phyloP scores from a whole-genome alignment of 2,113 vertebrate species.

The Gymnobelideus leadbeateri region DNA sequence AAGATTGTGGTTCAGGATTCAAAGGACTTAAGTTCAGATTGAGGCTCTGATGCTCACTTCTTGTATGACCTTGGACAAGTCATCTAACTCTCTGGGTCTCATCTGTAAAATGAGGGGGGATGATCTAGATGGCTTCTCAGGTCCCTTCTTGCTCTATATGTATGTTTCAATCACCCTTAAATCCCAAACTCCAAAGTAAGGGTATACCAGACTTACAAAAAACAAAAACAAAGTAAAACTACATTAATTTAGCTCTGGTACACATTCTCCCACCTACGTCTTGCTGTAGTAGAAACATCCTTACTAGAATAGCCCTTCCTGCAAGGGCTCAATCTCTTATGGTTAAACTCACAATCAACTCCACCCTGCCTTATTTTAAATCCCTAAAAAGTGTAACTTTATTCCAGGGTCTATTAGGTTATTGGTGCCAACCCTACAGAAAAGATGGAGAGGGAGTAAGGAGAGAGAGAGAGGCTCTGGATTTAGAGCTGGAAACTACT shows the following conservation, averaged over 20 bases:
- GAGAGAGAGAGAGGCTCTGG: background rate
- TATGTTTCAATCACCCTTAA: background rate
- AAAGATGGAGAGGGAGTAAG: background rate
- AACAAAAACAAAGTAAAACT: background rate
- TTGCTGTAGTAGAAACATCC: background rate
- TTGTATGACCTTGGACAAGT: background rate
- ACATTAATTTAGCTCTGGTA: background rate
- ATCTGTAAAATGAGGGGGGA: background rate
- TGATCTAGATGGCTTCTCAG: background rate
- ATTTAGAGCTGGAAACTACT: background rate
- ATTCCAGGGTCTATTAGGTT: background rate
- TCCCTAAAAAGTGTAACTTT: background rate
- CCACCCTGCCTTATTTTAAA: background rate
- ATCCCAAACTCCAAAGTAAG: slow-evolving; percentile 8
- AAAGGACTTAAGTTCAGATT: background rate
- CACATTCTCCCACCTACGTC: background rate
- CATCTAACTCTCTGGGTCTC: background rate
- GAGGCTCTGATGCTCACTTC: background rate
- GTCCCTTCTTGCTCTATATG: background rate
- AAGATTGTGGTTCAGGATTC: background rate
- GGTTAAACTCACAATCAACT: background rate
- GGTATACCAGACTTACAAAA: background rate
- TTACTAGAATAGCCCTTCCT: background rate
- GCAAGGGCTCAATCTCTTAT: background rate
- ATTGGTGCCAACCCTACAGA: background rate